Base-by-base conservation (phyloP, 2,888 invertebrate species). In the Lithosia quadra region DNA sequence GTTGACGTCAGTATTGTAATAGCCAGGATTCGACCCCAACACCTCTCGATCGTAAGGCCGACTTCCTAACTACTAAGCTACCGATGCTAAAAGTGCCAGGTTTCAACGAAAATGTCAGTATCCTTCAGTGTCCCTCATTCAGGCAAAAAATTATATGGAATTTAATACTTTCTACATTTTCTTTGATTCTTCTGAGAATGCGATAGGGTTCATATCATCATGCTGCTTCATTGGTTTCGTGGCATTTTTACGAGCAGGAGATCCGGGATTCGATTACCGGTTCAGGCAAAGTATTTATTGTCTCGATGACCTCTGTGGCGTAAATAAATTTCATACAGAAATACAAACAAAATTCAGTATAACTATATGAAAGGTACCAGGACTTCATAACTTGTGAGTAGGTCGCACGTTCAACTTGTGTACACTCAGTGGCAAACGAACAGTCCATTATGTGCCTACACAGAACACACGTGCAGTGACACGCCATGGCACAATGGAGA, bases 381-480 rank as follows among this genome's bases (percentile, higher is more conserved):
- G 86, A 78, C 74, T 59, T 69, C 82, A 87, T 81, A 77, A 76
- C 58, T 68, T 58, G 77, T 69, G 74, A 85, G 84, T 80, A 82
- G 82, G 82, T 83, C 78, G 18, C 15, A 72, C 65, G 39, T 0
- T 81, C 71, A 72, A 76, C 74, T 49, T 10, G 62, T 59, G 68
- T 64, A 73, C 75, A 75, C 72, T 81, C 71, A 78, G 62, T 76
- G 76, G 79, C 78, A 82, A 74, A 77, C 79, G 84, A 80, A 83
- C 80, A 76, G 68, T 63, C 67, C 28, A 4, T 28, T 71, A 76
- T 75, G 34, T 34, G 1, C 8, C 1, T 75, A 73, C 79, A 78
- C 80, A 78, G 74, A 15, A 76, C 72, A 73, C 75, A 73, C 75
- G 72, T 73, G 75, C 75, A 75, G 75, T 73, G 78, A 72, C 75